A percentile compares a stretch with the other conserved stretches of the same genome.
These are phyloP conservation scores for Neelides folsomi DNA, from an alignment of 2,888 invertebrate genomes.

Conservation along the genomic window DNA sequence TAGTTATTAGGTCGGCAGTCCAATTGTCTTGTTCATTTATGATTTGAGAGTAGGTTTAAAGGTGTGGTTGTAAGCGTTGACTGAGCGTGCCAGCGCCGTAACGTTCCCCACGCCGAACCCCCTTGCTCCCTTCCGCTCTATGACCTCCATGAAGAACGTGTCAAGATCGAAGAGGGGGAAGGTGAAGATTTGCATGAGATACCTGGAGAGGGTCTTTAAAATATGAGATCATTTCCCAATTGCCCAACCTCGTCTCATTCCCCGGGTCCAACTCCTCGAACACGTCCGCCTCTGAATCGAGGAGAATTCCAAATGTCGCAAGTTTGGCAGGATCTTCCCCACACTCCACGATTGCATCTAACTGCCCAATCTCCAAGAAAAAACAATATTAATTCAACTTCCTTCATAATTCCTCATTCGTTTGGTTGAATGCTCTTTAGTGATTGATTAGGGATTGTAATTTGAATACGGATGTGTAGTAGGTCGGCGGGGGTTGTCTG, in stretches of 20 bases:
- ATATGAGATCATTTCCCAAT: background rate
- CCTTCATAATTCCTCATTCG: background rate
- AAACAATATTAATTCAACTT: background rate
- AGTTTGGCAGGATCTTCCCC: slow-evolving; percentile 36
- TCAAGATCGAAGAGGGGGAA: slow-evolving; percentile 39
- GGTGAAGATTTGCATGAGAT: slow-evolving; percentile 41
- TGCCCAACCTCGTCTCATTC: background rate
- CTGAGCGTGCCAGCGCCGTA: slow-evolving; percentile 39
- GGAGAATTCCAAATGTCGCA: slow-evolving; percentile 36
- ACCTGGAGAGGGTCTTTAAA: slow-evolving; percentile 28
- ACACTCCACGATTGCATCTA: slow-evolving; percentile 36
- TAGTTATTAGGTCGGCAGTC: too few species aligned
- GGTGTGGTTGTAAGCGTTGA: slow-evolving; percentile 32
- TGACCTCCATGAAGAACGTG: slow-evolving; percentile 42
- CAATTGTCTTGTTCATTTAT: too few species aligned
- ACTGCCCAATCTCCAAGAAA: slow-evolving; percentile 32
- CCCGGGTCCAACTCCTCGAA: slow-evolving; percentile 11
- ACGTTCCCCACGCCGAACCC: slow-evolving; percentile 43
- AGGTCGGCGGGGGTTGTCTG: slow-evolving; percentile 38
- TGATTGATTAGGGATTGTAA: too few species aligned
- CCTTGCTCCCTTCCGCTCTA: slow-evolving; percentile 39
- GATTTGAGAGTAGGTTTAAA: too few species aligned
- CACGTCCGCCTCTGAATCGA: slow-evolving; percentile 39
- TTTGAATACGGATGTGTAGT: slow-evolving; percentile 39
- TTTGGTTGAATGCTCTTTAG: background rate